These are phyloP conservation scores for Loriculus beryllinus DNA, from an alignment of 2,797 vertebrate species.

Conservation along the genomic window DNA sequence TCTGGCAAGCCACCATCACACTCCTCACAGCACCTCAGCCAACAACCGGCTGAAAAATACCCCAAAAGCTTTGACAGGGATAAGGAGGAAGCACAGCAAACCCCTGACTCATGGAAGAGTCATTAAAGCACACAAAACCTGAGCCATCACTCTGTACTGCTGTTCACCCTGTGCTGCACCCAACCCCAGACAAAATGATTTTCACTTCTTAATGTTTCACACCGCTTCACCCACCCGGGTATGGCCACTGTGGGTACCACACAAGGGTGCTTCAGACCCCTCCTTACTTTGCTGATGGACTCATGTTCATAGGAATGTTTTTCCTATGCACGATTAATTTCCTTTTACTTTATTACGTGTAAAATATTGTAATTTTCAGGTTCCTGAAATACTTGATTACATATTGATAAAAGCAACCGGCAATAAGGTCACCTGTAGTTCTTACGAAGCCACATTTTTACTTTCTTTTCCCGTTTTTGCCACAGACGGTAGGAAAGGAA, in stretches of 20 bases:
- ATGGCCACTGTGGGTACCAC: not conserved
- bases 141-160: not conserved
- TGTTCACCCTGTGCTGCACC: not conserved
- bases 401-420: not conserved
- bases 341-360: not conserved
- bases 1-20: not conserved
- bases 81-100: not conserved
- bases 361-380: not conserved
- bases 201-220: not conserved
- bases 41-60: not conserved
- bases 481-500: not conserved
- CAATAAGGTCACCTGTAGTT: not conserved
- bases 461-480: not conserved
- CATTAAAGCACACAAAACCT: not conserved
- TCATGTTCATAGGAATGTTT: not conserved
- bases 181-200: rapidly evolving
- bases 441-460: not conserved
- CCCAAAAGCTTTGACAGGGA: not conserved
- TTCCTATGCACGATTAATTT: not conserved
- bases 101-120: not conserved
- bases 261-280: not conserved
- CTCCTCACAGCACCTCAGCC: not conserved
- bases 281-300: not conserved
- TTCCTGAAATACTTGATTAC: not conserved
- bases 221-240: not conserved